Percentiles rank a stretch among this genome's conserved stretches.
Evolutionary conservation across 2,888 invertebrate genomes (phyloP).

Genomic region (Cyrtodaria siliqua): DNA sequence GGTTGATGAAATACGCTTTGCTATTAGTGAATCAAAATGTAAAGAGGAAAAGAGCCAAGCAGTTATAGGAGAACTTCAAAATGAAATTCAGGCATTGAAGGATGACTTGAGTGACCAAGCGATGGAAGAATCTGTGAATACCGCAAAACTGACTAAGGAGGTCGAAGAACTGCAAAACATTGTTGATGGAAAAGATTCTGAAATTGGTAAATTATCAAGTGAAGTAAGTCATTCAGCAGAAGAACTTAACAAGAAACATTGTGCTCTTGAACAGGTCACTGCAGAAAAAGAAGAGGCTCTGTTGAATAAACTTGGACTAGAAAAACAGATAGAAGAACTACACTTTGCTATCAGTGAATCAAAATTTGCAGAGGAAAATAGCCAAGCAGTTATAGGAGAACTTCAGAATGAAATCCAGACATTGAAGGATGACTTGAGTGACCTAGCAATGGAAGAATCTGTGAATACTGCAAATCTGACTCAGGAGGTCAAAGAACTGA

Average conservation of each 20-base stretch:
- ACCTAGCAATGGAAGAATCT: slow-evolving; percentile 27
- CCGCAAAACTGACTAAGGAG: slow-evolving; percentile 52
- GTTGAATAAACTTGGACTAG: neutral
- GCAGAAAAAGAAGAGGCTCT: neutral
- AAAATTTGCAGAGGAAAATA: slow-evolving; percentile 5
- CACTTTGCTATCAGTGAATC: slow-evolving; percentile 14
- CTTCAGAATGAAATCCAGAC: slow-evolving; percentile 10
- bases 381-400: neutral
- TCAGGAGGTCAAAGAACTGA: slow-evolving; percentile 37
- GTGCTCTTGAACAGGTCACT: neutral
- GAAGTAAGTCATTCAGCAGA: neutral
- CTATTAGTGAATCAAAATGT: slow-evolving; percentile 15
- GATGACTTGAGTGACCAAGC: slow-evolving; percentile 47
- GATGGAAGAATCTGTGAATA: slow-evolving; percentile 49
- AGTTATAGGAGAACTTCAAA: slow-evolving; percentile 13
- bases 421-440: slow-evolving; percentile 40
- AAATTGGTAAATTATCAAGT: slow-evolving; percentile 7
- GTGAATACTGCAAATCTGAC: slow-evolving; percentile 25
- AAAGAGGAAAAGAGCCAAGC: slow-evolving; percentile 20
- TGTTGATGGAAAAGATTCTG: slow-evolving; percentile 13
- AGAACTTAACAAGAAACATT: neutral
- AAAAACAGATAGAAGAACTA: slow-evolving; percentile 30
- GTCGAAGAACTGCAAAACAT: slow-evolving; percentile 42
- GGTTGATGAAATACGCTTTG: slow-evolving; percentile 22
- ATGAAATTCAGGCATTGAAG: slow-evolving; percentile 49